Percentiles rank a stretch among this genome's conserved stretches.
Conservation (phyloP, 2,797 vertebrate genomes). For the Tokudaia muenninki region DNA sequence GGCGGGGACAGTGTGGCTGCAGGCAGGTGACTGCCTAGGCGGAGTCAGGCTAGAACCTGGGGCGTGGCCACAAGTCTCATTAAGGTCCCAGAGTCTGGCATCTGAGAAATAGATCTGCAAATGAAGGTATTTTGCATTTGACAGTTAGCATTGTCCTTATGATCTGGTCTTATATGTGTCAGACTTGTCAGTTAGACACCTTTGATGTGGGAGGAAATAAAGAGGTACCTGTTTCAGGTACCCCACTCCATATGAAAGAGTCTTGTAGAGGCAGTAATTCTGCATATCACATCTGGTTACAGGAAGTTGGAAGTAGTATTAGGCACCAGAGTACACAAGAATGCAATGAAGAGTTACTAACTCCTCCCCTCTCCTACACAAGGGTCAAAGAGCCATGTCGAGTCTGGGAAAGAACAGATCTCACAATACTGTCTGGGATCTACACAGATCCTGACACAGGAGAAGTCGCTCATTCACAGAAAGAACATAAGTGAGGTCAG, state of each 20-base stretch:
- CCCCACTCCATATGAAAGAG: not conserved
- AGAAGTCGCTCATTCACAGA: not conserved
- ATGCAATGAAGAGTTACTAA: not conserved
- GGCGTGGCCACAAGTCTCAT: too few species aligned
- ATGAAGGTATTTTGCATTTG: constrained; percentile 27
- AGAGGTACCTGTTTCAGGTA: not conserved
- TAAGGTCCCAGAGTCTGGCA: not conserved
- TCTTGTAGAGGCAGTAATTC: not conserved
- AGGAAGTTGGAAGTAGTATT: not conserved
- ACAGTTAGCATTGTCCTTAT: constrained; percentile 37
- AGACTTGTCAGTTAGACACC: not conserved
- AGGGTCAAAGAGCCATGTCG: not conserved
- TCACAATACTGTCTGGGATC: not conserved
- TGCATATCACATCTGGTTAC: not conserved
- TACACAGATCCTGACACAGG: not conserved
- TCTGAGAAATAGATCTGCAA: not conserved
- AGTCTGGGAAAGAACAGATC: not conserved
- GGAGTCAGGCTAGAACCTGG: too few species aligned
- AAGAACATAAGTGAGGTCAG: not conserved
- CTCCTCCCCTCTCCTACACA: not conserved
- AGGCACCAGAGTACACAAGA: not conserved
- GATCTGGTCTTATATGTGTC: constrained; percentile 23
- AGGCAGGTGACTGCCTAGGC: too few species aligned
- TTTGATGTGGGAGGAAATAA: constrained; percentile 40
- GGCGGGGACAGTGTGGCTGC: too few species aligned